Evolutionary conservation across 1,140 invertebrate genomes (phyloP).

Genomic region (Heterodera schachtii): DNA sequence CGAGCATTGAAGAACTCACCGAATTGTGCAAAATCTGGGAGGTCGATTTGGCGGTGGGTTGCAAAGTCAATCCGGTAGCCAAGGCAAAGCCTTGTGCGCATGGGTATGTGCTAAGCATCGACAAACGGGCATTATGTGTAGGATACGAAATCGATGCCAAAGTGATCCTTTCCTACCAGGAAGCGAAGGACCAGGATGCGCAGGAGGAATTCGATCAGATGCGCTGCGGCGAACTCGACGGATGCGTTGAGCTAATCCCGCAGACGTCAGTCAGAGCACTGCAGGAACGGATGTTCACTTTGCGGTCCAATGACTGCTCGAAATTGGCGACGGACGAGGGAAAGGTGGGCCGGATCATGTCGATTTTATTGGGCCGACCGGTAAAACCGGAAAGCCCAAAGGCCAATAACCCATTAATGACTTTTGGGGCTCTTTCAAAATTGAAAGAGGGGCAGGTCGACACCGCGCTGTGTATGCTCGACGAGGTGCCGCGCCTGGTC

Average conservation of each 20-base stretch:
- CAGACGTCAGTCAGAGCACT: background rate
- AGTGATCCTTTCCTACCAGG: background rate
- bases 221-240: background rate
- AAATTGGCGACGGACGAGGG: background rate
- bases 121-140: background rate
- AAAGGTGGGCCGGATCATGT: background rate
- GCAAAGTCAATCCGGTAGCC: background rate
- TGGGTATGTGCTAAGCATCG: background rate
- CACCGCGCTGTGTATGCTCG: background rate
- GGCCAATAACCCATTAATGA: background rate
- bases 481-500: background rate
- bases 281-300: background rate
- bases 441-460: background rate
- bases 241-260: background rate
- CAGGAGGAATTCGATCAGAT: background rate
- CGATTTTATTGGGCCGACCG: background rate
- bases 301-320: background rate
- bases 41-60: background rate
- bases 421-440: background rate
- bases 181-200: background rate
- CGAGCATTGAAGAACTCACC: background rate
- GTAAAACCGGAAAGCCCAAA: too few relatives aligned
- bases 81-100: background rate
- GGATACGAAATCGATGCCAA: background rate
- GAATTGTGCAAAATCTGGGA: background rate